Base-by-base conservation (phyloP, 30 jellyfish, hydroid and myxozoan genomes). In the Cassiopea xamachana region DNA sequence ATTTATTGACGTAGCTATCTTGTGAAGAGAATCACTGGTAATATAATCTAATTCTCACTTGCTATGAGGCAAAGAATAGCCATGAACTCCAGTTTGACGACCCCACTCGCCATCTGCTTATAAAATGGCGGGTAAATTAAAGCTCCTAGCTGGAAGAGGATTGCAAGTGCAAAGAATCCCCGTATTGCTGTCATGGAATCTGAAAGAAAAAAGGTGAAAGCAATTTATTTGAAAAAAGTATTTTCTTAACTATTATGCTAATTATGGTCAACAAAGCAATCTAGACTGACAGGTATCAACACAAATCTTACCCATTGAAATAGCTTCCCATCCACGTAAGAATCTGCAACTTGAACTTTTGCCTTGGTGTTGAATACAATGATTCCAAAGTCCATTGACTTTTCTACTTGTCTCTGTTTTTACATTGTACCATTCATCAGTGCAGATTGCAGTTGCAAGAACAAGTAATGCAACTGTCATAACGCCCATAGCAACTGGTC, bases 51-150 rank as follows among this genome's bases (percentile, higher is more conserved):
- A 27, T 55, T 55, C 94, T 75, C 68, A 94, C 98, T 97, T 73
- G 97, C 94, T 17, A 90, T 87, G 43, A 87, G 58, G 69, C 98
- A 86, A 5, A 94, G 90, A 1, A 94, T 79, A 7, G 98, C 96
- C 98, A 94, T 94, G 88, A 94, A 94, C 62, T 89, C 98, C 27
- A 94, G 85, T 69, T 94, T 94, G 68, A 94, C 91, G 55, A 90
- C 69, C 2, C 98, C 97, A 55, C 96, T 90, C 8, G 98, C 91
- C 98, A 94, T 94, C 60, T 94, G 98, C 88, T 90, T 94, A 84
- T 90, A 94, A 71, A 94, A 94, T 50, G 98, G 98, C 1, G 98
- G 98, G 60, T 94, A 94, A 6, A 97, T 97, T 60, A 94, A 83
- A 12, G 98, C 98, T 1, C 98, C 98, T 27, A 90, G 87, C 69